phyloP scores from a whole-genome alignment of 2,888 invertebrate species.

The Acanthosoma haemorrhoidale region DNA sequence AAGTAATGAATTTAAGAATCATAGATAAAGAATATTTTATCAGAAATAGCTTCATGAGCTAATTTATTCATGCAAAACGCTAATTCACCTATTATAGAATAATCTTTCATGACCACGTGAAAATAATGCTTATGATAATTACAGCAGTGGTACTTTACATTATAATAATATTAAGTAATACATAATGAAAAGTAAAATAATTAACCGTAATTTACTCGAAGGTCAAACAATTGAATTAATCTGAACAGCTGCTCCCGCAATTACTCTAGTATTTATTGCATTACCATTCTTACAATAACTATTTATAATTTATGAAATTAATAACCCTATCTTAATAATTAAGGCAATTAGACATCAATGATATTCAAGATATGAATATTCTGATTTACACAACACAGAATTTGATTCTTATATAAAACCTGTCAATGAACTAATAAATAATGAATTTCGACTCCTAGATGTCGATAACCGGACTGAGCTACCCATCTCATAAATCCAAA shows the following conservation, averaged over 20 bases:
- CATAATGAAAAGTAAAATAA: background rate
- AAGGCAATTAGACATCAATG: slow-evolving; percentile 31
- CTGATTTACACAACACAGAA: slow-evolving; percentile 29
- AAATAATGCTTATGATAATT: slow-evolving; percentile 30
- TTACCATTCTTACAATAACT: slow-evolving; percentile 18
- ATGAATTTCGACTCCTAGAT: slow-evolving; percentile 26
- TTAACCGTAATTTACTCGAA: slow-evolving; percentile 14
- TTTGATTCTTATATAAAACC: slow-evolving; percentile 32
- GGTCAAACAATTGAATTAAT: slow-evolving; percentile 20
- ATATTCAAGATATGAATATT: slow-evolving; percentile 31
- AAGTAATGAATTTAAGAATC: slow-evolving; percentile 47
- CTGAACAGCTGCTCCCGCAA: slow-evolving; percentile 7
- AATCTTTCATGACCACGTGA: slow-evolving; percentile 26
- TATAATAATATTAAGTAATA: too few species aligned
- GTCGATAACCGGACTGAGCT: background rate
- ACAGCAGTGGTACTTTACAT: slow-evolving; percentile 8
- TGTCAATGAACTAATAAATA: background rate
- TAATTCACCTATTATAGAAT: too few species aligned
- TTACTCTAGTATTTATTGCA: slow-evolving; percentile 21
- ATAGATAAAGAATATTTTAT: slow-evolving; percentile 31
- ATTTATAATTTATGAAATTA: slow-evolving; percentile 26
- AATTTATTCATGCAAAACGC: too few species aligned
- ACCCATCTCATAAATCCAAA: background rate
- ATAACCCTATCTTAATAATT: slow-evolving; percentile 15
- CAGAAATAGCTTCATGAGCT: slow-evolving; percentile 54